Conservation (phyloP, 2,888 invertebrate genomes). For the Drosophila rellima region DNA sequence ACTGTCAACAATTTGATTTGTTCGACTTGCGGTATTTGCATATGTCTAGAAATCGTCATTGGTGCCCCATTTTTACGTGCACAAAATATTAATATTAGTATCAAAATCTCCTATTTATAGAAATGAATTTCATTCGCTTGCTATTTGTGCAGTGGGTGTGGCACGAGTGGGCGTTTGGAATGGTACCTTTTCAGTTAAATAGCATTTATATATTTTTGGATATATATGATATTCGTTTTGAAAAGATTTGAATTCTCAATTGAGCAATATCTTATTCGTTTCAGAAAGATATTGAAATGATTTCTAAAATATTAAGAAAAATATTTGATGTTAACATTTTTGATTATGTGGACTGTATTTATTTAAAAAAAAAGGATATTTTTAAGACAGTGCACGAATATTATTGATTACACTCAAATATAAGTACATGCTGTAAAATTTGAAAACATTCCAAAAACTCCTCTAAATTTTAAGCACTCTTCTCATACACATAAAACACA, state of each 20-base stretch:
- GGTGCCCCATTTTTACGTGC: constrained; percentile 61
- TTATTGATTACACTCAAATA: background rate
- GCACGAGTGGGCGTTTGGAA: constrained; percentile 13
- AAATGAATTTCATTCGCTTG: constrained; percentile 54
- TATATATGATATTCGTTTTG: background rate
- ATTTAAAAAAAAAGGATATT: too few relatives aligned
- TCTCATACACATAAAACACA: background rate
- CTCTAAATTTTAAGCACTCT: background rate
- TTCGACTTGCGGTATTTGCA: constrained; percentile 68
- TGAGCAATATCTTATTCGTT: background rate
- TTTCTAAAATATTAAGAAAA: background rate
- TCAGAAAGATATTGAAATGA: background rate
- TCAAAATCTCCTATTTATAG: constrained; percentile 66
- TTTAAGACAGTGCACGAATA: too few relatives aligned
- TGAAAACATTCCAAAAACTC: too few relatives aligned
- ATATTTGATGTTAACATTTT: background rate
- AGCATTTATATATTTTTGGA: constrained; percentile 16
- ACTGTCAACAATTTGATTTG: constrained; percentile 75
- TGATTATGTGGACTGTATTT: too few relatives aligned
- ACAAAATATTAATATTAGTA: constrained; percentile 70
- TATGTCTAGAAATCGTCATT: constrained; percentile 59
- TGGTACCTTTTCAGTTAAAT: constrained; percentile 13
- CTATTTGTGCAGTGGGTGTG: constrained; percentile 53
- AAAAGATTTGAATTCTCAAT: background rate
- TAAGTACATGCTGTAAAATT: too few relatives aligned